These are phyloP conservation scores for Rhyacichthys aspro DNA, from an alignment of 2,797 vertebrate species.

Conservation along the genomic window DNA sequence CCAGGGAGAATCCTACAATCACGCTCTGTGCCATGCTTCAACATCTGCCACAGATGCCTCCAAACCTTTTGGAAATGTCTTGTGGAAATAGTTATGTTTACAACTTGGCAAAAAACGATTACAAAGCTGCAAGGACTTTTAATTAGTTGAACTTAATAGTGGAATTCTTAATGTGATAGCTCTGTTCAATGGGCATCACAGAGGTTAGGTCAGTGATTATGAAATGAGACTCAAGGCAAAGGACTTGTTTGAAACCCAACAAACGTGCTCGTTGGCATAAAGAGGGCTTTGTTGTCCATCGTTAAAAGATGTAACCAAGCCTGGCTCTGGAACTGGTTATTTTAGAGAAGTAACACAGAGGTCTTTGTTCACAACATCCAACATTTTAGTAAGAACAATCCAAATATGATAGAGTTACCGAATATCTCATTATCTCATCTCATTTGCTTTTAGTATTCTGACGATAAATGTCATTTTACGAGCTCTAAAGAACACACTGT, in stretches of 20 bases:
- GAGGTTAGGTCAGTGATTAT: slow-evolving; percentile 44
- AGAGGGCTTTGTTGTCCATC: slow-evolving; percentile 41
- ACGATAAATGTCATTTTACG: no score
- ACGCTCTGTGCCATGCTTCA: slow-evolving; percentile 3
- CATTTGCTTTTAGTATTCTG: not conserved
- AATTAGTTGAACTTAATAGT: slow-evolving; percentile 29
- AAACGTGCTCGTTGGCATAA: slow-evolving; percentile 32
- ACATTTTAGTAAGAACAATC: slow-evolving; percentile 5
- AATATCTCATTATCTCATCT: no score
- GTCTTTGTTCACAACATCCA: slow-evolving; percentile 19
- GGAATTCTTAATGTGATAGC: slow-evolving; percentile 30
- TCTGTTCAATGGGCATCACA: slow-evolving; percentile 28
- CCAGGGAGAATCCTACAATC: not conserved
- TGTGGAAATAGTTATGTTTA: slow-evolving; percentile 29
- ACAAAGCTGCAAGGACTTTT: slow-evolving; percentile 21
- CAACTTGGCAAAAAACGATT: slow-evolving; percentile 18
- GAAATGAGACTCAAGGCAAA: not conserved
- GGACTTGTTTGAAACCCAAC: slow-evolving; percentile 28
- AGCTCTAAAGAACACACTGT: no score
- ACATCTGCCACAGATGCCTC: slow-evolving; percentile 24
- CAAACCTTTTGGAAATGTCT: slow-evolving; percentile 19
- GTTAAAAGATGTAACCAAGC: slow-evolving; percentile 21
- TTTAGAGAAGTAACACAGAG: not conserved
- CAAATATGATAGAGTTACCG: no score
- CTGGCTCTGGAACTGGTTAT: slow-evolving; percentile 19